Evolutionary conservation across 2,888 invertebrate species (phyloP), one percentile per base, ranked within the genome.

Genomic region (Leptogaster cylindrica): DNA sequence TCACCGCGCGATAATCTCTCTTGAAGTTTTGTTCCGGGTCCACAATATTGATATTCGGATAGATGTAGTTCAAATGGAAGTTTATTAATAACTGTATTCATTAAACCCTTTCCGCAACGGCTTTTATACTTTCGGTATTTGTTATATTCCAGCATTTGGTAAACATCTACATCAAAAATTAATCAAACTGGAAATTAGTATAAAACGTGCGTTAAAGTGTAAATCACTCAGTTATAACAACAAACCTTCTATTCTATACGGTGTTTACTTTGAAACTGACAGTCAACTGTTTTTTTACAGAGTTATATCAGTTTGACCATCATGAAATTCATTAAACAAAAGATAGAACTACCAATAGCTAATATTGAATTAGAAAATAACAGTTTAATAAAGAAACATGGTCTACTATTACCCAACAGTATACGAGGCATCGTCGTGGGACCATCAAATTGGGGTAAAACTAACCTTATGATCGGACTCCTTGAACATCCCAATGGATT

Each of bases 361-460:
- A 61, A 44, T 61, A 27, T 16, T 25, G 66, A 55, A 52, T 52
- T 50, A 12, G 8, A 28, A 25, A 63, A 16, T 10, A 46, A 44
- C 44, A 68, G 3, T 14, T 51, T 46, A 20, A 44, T n/a, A 20
- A 28, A 39, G 77, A 71, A 69, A 68, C 76, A 78, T 70, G 72
- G 75, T 16, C 48, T 68, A 10, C 66, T 77, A 65, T 69, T 77
- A 50, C 76, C 77, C 39, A 71, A 71, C 58, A 67, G 67, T 39
- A 70, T 72, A 52, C 48, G 72, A 51, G 70, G 65, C 10, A 50
- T 78, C 12, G 73, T 79, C 66, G 71, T 74, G 6, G 78, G 78
- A 8, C 76, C 77, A 36, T 76, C 75, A n/a, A 76, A 75, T 65
- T 77, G 75, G 69, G 78, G 79, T 1, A 79, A 80, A 72, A 76